Conservation (phyloP, 2,888 invertebrate genomes). For the Serrognathus titanus region DNA sequence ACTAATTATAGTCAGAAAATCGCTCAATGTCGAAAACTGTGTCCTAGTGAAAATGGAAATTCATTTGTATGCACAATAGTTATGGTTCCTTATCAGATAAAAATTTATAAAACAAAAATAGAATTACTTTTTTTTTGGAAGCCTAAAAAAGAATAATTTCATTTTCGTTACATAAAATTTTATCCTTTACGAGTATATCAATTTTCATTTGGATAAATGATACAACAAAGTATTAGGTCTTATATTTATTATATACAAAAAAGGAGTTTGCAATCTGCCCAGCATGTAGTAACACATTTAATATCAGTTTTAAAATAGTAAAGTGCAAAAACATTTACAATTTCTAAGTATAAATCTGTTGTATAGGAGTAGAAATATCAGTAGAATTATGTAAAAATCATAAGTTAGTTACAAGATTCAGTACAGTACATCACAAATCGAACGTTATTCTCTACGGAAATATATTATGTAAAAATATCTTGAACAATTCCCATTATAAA, state of each 20-base stretch:
- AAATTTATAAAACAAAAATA: too few relatives aligned
- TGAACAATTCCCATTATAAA: conserved; percentile 13
- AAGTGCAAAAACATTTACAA: conserved; percentile 21
- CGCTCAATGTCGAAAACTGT: too few relatives aligned
- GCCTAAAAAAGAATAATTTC: too few relatives aligned
- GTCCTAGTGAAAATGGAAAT: too few relatives aligned
- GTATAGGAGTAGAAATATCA: conserved; percentile 19
- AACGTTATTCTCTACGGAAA: conserved; percentile 4
- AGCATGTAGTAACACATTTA: conserved; percentile 21
- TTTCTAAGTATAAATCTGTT: conserved; percentile 3
- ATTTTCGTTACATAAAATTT: too few relatives aligned
- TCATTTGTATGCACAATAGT: too few relatives aligned
- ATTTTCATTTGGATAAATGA: background rate
- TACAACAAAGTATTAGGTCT: conserved; percentile 24
- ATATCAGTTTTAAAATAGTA: conserved; percentile 18
- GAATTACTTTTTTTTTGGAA: too few relatives aligned
- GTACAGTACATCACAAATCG: conserved; percentile 15
- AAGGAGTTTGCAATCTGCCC: conserved; percentile 26
- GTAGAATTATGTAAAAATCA: conserved; percentile 15
- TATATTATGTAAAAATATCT: conserved; percentile 12
- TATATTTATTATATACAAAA: conserved; percentile 33
- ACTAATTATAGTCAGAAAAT: too few relatives aligned
- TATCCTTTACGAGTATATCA: too few relatives aligned
- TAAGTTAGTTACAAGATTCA: conserved; percentile 14
- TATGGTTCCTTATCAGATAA: too few relatives aligned